Evolutionary conservation across 2,888 invertebrate species (phyloP).

Genomic region (Actias luna): DNA sequence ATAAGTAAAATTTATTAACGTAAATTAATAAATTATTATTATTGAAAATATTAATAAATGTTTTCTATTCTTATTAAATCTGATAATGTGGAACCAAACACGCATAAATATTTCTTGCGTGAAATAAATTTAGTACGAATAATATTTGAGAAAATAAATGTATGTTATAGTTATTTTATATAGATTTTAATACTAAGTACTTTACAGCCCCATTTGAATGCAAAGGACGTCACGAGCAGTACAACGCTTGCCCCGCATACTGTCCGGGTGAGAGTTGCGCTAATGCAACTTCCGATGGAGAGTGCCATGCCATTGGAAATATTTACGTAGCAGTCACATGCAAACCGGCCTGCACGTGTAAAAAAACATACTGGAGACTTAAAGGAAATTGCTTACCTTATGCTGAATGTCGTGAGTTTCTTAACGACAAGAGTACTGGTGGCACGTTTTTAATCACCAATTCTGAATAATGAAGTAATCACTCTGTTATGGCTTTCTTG

Average conservation of each 20-base stretch:
- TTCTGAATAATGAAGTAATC: not conserved
- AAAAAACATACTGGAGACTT: slow-evolving; percentile 30
- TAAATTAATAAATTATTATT: no score
- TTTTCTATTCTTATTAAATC: no score
- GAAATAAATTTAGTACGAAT: no score
- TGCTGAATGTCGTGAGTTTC: not conserved
- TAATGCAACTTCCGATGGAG: slow-evolving; percentile 32
- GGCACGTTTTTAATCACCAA: not conserved
- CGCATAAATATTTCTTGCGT: no score
- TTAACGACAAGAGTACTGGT: not conserved
- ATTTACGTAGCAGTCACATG: slow-evolving; percentile 31
- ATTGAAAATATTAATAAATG: no score
- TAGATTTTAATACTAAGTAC: not conserved
- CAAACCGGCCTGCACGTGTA: slow-evolving; percentile 36
- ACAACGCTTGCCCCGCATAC: slow-evolving; percentile 33
- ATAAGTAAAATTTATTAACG: no score
- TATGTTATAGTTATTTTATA: not conserved
- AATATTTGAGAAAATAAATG: no score
- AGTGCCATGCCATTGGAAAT: slow-evolving; percentile 22
- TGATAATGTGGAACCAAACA: no score
- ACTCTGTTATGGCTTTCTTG: not conserved
- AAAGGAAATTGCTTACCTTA: slow-evolving; percentile 7
- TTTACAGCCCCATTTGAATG: slow-evolving; percentile 16
- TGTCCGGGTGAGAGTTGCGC: slow-evolving; percentile 40
- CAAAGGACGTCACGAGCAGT: slow-evolving; percentile 29